phyloP scores from a whole-genome alignment of 2,888 invertebrate species.

The Teleogryllus oceanicus region DNA sequence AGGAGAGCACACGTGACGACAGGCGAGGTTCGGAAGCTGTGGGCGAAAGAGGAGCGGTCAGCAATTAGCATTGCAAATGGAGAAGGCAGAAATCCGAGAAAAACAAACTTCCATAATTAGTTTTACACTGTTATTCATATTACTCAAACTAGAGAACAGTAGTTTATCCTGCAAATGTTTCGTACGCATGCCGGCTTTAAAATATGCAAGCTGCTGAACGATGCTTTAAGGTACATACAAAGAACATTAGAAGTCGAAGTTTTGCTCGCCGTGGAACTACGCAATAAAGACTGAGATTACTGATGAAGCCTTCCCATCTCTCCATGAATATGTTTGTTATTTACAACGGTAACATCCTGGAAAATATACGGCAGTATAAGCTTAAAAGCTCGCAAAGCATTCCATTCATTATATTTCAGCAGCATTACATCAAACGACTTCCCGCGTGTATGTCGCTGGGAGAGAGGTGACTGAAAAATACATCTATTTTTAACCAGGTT shows the following conservation, averaged over 20 bases:
- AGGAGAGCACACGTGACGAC: too few species aligned
- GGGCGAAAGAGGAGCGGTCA: too few species aligned
- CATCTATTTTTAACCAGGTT: background rate
- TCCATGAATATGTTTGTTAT: too few species aligned
- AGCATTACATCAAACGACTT: too few species aligned
- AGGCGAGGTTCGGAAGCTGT: too few species aligned
- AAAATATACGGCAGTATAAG: too few species aligned
- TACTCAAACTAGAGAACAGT: background rate
- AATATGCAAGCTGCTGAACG: background rate
- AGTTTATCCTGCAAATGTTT: background rate
- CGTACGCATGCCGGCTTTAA: background rate
- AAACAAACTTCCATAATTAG: constrained; percentile 1
- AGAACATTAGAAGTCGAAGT: background rate
- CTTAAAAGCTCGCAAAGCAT: too few species aligned
- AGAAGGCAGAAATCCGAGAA: background rate
- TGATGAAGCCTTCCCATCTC: too few species aligned
- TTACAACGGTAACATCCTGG: too few species aligned
- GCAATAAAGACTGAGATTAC: background rate
- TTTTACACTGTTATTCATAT: background rate
- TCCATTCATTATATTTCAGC: too few species aligned
- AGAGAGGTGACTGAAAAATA: too few species aligned
- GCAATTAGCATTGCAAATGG: background rate
- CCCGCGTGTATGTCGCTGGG: too few species aligned
- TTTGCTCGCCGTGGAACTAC: background rate
- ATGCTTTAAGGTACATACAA: background rate